phyloP scores from a whole-genome alignment of 2,113 vertebrate genomes.

The Petromus typicus region DNA sequence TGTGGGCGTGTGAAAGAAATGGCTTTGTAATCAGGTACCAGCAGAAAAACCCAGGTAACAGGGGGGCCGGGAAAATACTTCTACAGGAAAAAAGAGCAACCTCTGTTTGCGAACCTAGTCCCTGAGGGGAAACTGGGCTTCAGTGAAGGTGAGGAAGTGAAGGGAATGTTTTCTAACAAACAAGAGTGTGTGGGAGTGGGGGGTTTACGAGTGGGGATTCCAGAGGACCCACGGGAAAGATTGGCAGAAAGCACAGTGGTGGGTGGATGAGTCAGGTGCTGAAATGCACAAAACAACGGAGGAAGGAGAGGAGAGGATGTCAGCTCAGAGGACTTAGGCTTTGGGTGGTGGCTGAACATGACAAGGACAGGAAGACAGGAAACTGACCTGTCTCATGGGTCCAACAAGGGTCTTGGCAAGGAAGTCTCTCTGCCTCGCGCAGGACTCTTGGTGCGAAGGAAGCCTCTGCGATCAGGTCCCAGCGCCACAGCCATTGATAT shows the following conservation, averaged over 20 bases:
- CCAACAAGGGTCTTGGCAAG: not conserved
- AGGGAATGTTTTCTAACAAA: slow-evolving; percentile 15
- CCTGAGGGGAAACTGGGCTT: not conserved
- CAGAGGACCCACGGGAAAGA: slow-evolving; percentile 12
- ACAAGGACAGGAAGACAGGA: not conserved
- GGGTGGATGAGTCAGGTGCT: slow-evolving; percentile 50
- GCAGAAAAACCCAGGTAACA: not conserved
- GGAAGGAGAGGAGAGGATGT: not conserved
- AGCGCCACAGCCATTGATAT: not conserved
- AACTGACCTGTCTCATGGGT: not conserved
- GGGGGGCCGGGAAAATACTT: not conserved
- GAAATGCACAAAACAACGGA: not conserved
- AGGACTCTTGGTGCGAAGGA: not conserved
- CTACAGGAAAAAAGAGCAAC: not conserved
- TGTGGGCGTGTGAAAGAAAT: not conserved
- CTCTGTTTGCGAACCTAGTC: not conserved
- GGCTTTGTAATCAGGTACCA: not conserved
- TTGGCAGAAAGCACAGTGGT: not conserved
- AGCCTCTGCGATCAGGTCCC: not conserved
- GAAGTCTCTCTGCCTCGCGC: too few relatives aligned
- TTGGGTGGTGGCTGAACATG: not conserved
- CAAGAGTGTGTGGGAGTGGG: not conserved
- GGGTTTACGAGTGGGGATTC: not conserved
- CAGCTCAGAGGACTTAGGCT: not conserved
- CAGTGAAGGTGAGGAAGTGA: not conserved